Evolutionary conservation across 2,113 vertebrate genomes (phyloP), one percentile per base, ranked within the genome.

Genomic region (Phoxinus phoxinus): DNA sequence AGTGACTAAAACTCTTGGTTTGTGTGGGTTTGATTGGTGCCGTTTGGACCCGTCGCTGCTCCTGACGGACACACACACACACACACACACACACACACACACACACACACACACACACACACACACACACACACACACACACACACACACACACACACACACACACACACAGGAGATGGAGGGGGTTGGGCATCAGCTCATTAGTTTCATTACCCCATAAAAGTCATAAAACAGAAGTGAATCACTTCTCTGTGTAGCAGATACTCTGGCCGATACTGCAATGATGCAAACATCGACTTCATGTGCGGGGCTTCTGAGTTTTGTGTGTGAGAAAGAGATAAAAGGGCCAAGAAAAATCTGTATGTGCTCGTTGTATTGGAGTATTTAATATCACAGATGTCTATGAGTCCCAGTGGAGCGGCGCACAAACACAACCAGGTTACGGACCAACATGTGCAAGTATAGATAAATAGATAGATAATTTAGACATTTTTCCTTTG

Each of bases 121-220:
- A 32, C 32, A 32, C 32, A 32, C 32, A 32, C 32, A 32, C 32
- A 32, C 32, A 32, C 32, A 32, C 32, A 32, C 32, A 32, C 32
- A 32, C 32, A 32, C 32, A 32, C 32, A 32, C 32, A 32, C 32
- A 32, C 32, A 32, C 32, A 32, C 32, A 32, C 32, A 32, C 32
- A 32, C 32, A 32, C 32, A 41, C 37, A 41, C 37, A 41, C 37
- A 41, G 44, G 59, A 41, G 69, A 79, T 76, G 59, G 46, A 76
- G 71, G 37, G 80, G 83, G 67, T 65, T 76, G 78, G 78, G 67
- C 77, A 82, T 69, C 75, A 75, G 67, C 83, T 85, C 83, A 53
- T 88, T 85, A 79, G 81, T 85, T 85, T 85, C 63, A 73, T 86
- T 83, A 86, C 53, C 79, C 25, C 59, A 86, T 86, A 83, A 85